Base-by-base conservation (phyloP, 2,113 vertebrate genomes). In the Colaptes auratus region DNA sequence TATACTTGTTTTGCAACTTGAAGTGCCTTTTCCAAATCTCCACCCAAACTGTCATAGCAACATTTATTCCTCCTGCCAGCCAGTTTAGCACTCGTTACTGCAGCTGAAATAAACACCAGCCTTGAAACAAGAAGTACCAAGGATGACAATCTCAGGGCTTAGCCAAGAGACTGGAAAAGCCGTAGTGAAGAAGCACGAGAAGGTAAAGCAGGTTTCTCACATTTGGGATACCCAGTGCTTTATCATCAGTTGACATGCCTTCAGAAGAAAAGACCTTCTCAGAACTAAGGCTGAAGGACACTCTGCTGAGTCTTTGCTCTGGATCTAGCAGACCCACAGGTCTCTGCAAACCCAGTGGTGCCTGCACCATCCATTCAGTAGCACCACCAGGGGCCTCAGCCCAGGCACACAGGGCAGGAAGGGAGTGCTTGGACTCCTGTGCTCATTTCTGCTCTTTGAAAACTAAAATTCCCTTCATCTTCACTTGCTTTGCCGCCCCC, bases 231-330 rank as follows among this genome's bases (percentile, higher is more conserved):
- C n/a, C 36, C 78, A 44, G 69, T 31, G 48, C 48, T 77, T 48
- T 59, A 77, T 10, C 86, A 60, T 27, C 19, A 56, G 15, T 0
- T 74, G 53, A 56, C 12, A 23, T 2, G 6, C 15, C 28, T 75
- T 60, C 39, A 31, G 73, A 48, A 86, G 61, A 63, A 55, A 17
- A 83, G 61, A 53, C 66, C 19, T 75, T 55, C 42, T 35, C 6
- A 69, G 55, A 19, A 66, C 20, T 20, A 53, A 59, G 24, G 66
- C 30, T 89, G 56, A 81, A 66, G 63, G 21, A 71, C n/a, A 24
- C 0, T 0, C 23, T 15, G 2, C 27, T 0, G 6, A 59, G 28
- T 2, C 50, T 52, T 5, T 15, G 25, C 25, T 30, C 30, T 3
- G 13, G 31, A 23, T 60, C 17, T 21, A 58, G 24, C 50, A 50